phyloP scores from a whole-genome alignment of 2,888 invertebrate species.

The Ryuthela nishihirai region DNA sequence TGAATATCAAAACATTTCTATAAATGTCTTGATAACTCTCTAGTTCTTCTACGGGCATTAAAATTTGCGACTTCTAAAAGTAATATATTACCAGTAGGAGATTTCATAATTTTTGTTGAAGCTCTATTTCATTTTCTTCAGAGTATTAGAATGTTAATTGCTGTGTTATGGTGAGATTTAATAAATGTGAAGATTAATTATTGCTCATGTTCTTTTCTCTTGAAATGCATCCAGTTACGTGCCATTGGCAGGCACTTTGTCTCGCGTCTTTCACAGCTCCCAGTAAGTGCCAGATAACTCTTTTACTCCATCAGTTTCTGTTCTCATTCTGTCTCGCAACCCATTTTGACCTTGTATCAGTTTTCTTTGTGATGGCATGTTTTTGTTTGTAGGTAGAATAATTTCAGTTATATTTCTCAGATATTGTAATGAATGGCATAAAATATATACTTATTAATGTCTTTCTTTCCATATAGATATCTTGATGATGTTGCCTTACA shows the following conservation, averaged over 20 bases:
- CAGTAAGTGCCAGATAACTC: slow-evolving; percentile 42
- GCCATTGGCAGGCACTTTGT: slow-evolving; percentile 43
- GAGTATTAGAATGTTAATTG: too few species aligned
- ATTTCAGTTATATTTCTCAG: not conserved
- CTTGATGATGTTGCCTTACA: slow-evolving; percentile 91
- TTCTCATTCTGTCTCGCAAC: slow-evolving; percentile 12
- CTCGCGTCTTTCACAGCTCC: slow-evolving; percentile 43
- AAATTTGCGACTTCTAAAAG: too few species aligned
- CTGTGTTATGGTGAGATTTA: not conserved
- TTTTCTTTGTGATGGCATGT: not conserved
- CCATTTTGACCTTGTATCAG: too few species aligned
- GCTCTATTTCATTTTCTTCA: too few species aligned
- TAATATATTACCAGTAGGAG: too few species aligned
- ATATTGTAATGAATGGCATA: not conserved
- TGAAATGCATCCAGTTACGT: slow-evolving; percentile 42
- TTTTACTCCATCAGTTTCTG: slow-evolving; percentile 29
- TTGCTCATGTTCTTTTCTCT: slow-evolving; percentile 27
- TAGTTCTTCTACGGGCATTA: too few species aligned
- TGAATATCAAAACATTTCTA: too few species aligned
- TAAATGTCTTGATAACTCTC: too few species aligned
- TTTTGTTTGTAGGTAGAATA: not conserved
- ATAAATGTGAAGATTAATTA: not conserved
- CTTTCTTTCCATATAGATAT: slow-evolving; percentile 53
- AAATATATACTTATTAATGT: not conserved
- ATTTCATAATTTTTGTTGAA: too few species aligned